Conservation (phyloP, 1,140 invertebrate species). For the Lepidotrigona ventralis region DNA sequence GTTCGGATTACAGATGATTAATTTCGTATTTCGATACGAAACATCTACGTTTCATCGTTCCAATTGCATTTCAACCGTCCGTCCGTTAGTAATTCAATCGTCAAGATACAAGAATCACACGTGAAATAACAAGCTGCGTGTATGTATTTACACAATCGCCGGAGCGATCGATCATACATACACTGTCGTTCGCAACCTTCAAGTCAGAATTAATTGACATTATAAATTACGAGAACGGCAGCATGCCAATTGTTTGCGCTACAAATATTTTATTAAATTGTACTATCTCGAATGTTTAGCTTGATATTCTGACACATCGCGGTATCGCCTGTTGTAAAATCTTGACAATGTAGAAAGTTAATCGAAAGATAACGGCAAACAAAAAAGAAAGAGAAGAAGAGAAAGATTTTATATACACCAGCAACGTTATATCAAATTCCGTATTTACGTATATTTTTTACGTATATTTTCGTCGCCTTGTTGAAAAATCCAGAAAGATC, state of each 20-base stretch:
- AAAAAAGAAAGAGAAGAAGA: too few relatives aligned
- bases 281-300: too few relatives aligned
- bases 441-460: too few relatives aligned
- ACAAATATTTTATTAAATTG: background rate
- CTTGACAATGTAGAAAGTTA: too few relatives aligned
- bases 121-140: background rate
- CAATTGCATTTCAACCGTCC: background rate
- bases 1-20: background rate
- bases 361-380: too few relatives aligned
- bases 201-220: background rate
- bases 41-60: background rate
- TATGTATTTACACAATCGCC: background rate
- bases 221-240: background rate
- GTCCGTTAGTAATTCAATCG: background rate
- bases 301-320: too few relatives aligned
- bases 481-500: too few relatives aligned
- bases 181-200: background rate
- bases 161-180: background rate
- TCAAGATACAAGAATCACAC: background rate
- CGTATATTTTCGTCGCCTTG: too few relatives aligned
- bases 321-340: too few relatives aligned
- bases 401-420: too few relatives aligned
- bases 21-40: background rate
- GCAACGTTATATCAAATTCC: too few relatives aligned
- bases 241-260: background rate